Evolutionary conservation across 2,113 vertebrate species (phyloP), one percentile per base, ranked within the genome.

Genomic region (Eclectus roratus): DNA sequence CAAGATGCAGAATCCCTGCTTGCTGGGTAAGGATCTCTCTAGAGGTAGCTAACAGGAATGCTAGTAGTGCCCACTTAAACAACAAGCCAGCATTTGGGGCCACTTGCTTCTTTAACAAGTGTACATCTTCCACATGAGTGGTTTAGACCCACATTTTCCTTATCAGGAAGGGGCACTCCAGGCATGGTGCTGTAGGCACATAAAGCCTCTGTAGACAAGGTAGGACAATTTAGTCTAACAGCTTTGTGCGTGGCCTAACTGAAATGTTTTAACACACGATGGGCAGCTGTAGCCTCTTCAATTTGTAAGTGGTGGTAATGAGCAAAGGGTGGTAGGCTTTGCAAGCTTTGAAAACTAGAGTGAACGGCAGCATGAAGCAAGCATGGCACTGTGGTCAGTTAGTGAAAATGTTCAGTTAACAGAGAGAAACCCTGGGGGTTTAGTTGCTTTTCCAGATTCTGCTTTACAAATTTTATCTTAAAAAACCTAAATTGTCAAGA

Each of bases 11-110:
- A 52, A 81, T 87, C 69, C 33, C 29, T 72, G 33, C 64, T 87
- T 55, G 80, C 47, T 71, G 93, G 65, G 15, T 86, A 31, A 78
- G 69, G 77, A 84, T 80, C 80, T 84, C 28, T 93, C 28, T 55
- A 33, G 71, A 46, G 78, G 61, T 35, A 60, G 77, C 39, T 31
- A 27, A 35, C 44, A 80, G 83, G 60, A 92, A 5, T 39, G n/a
- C 29, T 86, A 1, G 4, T 52, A 46, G 46, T 1, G 2, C 33
- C 55, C 18, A 2, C 52, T 85, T 24, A 4, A 0, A 37, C 44
- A 28, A 4, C 0, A 8, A 55, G 31, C 25, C 17, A 29, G 35
- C 7, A 18, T 25, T 29, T 74, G 43, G 39, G 39, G n/a, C 33
- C 10, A 1, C 46, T 65, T 50, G 2, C 27, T 52, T 37, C 35